Conservation (phyloP, 2,797 vertebrate genomes). For the Fistularia commersonii region DNA sequence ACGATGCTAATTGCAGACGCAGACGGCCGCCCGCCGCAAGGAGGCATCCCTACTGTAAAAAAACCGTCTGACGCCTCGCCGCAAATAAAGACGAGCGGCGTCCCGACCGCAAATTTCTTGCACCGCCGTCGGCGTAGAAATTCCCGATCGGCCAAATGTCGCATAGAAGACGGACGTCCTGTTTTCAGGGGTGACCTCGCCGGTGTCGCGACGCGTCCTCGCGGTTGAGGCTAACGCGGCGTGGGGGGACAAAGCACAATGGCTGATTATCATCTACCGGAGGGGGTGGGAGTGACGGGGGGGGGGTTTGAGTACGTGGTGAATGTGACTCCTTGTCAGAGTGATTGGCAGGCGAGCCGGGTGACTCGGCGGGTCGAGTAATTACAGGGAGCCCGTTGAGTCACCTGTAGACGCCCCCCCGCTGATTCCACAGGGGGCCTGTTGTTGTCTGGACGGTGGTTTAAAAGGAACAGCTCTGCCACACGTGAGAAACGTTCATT, state of each 20-base stretch:
- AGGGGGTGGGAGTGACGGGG: no score
- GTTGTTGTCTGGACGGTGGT: constrained; percentile 45
- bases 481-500: no score
- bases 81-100: not conserved
- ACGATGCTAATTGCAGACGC: constrained; percentile 53
- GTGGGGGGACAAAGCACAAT: no score
- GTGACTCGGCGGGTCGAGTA: constrained; percentile 39
- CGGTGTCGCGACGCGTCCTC: no score
- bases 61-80: constrained; percentile 38
- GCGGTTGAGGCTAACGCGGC: no score
- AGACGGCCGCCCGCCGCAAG: constrained; percentile 61
- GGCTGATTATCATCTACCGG: no score
- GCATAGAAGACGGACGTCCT: no score
- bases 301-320: no score
- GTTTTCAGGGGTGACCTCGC: no score
- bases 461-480: constrained; percentile 44
- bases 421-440: constrained; percentile 47
- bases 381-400: constrained; percentile 62
- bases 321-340: constrained; percentile 33
- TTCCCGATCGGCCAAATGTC: no score
- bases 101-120: no score
- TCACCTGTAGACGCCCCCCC: constrained; percentile 53
- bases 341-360: constrained; percentile 50
- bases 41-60: constrained; percentile 58
- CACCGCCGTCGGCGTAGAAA: no score